Conservation (phyloP, 1,140 invertebrate genomes). For the Venustaconcha ellipsiformis region DNA sequence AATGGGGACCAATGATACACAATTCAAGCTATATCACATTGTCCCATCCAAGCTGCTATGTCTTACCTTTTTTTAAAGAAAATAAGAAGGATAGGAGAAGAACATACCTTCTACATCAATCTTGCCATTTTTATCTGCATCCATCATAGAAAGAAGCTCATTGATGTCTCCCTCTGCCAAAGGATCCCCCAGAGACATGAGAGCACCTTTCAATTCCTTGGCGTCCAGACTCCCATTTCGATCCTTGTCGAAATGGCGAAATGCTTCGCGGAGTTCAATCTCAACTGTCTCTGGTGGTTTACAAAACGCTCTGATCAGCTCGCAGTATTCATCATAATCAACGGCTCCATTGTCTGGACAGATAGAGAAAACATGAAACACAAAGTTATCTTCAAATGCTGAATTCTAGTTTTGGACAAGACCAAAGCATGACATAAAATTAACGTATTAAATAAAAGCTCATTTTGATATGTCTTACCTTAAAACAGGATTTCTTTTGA, state of each 20-base stretch:
- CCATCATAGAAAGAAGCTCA: conserved; percentile 17
- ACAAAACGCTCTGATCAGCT: conserved; percentile 2
- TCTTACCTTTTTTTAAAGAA: too few relatives aligned
- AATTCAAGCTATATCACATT: too few relatives aligned
- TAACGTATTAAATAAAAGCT: too few relatives aligned
- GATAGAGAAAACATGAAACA: neutral
- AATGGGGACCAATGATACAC: too few relatives aligned
- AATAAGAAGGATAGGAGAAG: neutral
- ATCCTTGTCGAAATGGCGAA: conserved; percentile 27
- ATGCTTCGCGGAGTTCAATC: conserved; percentile 26
- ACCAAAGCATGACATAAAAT: too few relatives aligned
- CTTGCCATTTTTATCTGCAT: conserved; percentile 5
- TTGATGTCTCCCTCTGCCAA: conserved; percentile 14
- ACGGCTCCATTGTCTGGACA: conserved; percentile 7
- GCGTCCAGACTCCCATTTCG: conserved; percentile 18
- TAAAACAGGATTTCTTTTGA: too few relatives aligned
- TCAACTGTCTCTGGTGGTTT: conserved; percentile 17
- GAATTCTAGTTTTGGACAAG: too few relatives aligned
- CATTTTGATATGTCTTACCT: too few relatives aligned
- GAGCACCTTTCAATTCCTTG: conserved; percentile 10
- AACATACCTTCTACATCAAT: conserved; percentile 19
- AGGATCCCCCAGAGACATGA: conserved; percentile 12
- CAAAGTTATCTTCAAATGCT: too few relatives aligned
- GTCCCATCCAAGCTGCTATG: too few relatives aligned
- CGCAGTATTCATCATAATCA: conserved; percentile 13